Evolutionary conservation across 1,140 invertebrate genomes (phyloP).

Genomic region (Heliconius eleuchia): DNA sequence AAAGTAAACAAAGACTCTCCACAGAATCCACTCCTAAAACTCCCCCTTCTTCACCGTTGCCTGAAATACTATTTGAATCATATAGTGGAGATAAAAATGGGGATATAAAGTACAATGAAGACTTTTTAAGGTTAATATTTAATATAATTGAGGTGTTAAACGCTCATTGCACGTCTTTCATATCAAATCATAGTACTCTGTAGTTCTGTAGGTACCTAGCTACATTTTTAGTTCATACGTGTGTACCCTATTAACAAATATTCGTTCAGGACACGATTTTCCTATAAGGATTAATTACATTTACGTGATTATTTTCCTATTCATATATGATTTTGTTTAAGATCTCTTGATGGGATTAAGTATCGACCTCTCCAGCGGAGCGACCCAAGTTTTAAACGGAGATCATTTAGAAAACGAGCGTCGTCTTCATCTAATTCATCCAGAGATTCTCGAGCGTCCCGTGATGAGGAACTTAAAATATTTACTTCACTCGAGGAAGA

Average conservation of each 20-base stretch:
- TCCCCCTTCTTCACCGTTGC: slow-evolving; percentile 59
- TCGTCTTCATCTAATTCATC: slow-evolving; percentile 83
- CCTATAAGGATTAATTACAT: slow-evolving; percentile 48
- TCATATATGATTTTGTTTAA: slow-evolving; percentile 78
- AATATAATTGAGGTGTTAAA: slow-evolving; percentile 43
- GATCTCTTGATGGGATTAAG: slow-evolving; percentile 83
- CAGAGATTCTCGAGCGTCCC: slow-evolving; percentile 80
- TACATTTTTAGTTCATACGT: slow-evolving; percentile 41
- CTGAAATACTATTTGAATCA: slow-evolving; percentile 79
- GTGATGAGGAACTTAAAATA: slow-evolving; percentile 83
- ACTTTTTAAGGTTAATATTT: slow-evolving; percentile 80
- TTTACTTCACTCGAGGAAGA: slow-evolving; percentile 83
- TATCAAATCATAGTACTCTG: slow-evolving; percentile 41
- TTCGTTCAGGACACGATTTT: slow-evolving; percentile 51
- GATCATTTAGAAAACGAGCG: slow-evolving; percentile 82
- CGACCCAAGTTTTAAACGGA: slow-evolving; percentile 81
- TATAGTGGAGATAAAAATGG: slow-evolving; percentile 69
- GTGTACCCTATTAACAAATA: slow-evolving; percentile 40
- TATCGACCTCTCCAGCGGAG: slow-evolving; percentile 81
- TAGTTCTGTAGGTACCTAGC: slow-evolving; percentile 55
- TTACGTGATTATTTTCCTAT: slow-evolving; percentile 61
- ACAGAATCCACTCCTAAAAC: slow-evolving; percentile 74
- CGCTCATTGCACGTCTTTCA: slow-evolving; percentile 42
- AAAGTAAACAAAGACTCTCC: slow-evolving; percentile 64
- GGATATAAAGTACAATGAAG: slow-evolving; percentile 65